Base-by-base conservation (phyloP, 2,797 vertebrate genomes). In the Vultur gryphus region DNA sequence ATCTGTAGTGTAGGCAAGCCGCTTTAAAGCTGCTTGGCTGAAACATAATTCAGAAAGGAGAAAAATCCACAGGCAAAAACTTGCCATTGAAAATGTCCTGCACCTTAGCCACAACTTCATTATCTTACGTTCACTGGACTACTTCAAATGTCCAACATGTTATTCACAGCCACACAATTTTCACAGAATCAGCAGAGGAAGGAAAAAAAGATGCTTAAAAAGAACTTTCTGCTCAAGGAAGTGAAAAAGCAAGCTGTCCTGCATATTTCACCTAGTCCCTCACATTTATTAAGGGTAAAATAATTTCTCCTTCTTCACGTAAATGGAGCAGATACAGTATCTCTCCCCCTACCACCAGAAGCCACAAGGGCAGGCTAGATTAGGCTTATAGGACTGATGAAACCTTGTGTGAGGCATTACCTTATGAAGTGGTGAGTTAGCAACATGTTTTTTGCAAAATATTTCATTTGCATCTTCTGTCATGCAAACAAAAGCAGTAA, bases 211-310 rank as follows among this genome's bases (percentile, higher is more conserved):
- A 80, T 69, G 84, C 93, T 97, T 97, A 62, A 96, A 96, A 97
- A 95, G 93, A 93, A 96, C 94, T 97, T 97, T 83, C 79, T 93
- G 91, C 94, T 97, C 91, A 39, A 96, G 90, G 88, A 96, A 96
- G 81, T 95, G 83, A 95, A 98, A 97, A 97, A 70, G 72, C 76
- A 93, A 90, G 87, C 89, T 97, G 79, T 87, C 89, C 94, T 88
- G 84, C n/a, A 26, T 48, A 91, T 82, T 94, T 93, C 84, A 72
- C 62, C 93, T 46, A 87, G 80, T 94, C 44, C 71, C 96, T 90
- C 92, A 51, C 78, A 41, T 97, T 96, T 97, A 96, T 96, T 95
- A 96, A 95, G 33, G 84, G 58, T 57, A 96, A 97, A 98, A 79
- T 89, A 69, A 97, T 96, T 97, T 94, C 88, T 94, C 81, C 67